Percentiles rank a stretch among this genome's conserved stretches.
These are phyloP conservation scores for Tipula confusa DNA, from an alignment of 2,888 invertebrate species.

Conservation along the genomic window DNA sequence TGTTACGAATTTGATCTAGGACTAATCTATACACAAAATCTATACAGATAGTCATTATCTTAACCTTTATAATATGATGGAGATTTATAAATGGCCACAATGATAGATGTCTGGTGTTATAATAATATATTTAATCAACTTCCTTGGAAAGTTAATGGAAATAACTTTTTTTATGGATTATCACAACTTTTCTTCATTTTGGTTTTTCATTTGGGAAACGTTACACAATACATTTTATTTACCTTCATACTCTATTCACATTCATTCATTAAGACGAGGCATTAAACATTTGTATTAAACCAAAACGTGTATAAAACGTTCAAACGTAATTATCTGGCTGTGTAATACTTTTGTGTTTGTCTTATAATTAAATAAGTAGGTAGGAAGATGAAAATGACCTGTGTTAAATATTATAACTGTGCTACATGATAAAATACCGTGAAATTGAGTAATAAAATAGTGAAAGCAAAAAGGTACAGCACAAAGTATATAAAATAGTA, in stretches of 20 bases:
- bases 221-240: not conserved
- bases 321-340: not conserved
- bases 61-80: not conserved
- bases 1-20: not conserved
- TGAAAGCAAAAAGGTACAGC: not conserved
- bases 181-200: not conserved
- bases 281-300: not conserved
- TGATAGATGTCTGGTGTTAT: too few relatives aligned
- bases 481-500: not conserved
- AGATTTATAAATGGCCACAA: not conserved
- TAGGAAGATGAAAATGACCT: not conserved
- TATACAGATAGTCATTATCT: not conserved
- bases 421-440: not conserved
- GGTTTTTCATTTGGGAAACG: not conserved
- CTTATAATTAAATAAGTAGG: not conserved
- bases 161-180: not conserved
- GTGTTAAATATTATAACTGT: not conserved
- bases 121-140: too few relatives aligned
- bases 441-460: not conserved
- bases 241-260: not conserved
- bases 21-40: not conserved
- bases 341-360: not conserved
- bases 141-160: too few relatives aligned
- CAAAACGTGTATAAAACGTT: not conserved
- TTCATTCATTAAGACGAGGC: not conserved